Evolutionary conservation across 1,140 invertebrate species (phyloP), one percentile per base, ranked within the genome.

Genomic region (Cyrtorhinus lividipennis): DNA sequence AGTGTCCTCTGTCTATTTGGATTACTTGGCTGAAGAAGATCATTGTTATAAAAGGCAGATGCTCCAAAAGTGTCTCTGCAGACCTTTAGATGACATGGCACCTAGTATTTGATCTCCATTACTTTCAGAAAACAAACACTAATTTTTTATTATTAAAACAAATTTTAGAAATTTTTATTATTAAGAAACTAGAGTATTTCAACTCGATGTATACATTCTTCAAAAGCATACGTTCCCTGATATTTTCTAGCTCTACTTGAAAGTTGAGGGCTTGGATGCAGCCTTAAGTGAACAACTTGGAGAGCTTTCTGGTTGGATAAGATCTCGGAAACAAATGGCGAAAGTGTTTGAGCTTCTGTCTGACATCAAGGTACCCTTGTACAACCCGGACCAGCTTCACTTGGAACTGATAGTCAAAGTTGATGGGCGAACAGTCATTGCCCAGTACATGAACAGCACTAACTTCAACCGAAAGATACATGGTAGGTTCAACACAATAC

Each of bases 371-470:
- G 72, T 78, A 20, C 74, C 78, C n/a, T 66, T 74, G 24, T 71
- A 74, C 44, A 63, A 66, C 12, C 71, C 68, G 0, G 77, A 76
- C 59, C 71, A 77, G 22, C 68, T 79, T 10, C 80, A 82, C 64
- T 69, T 82, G 24, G 80, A 82, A 69, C 70, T 81, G 24, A 80
- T 82, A 59, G 68, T 78, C 15, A 76, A 77, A 67, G 72, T 80
- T 69, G 80, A 82, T 69, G 75, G 77, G 56, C 80, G 79, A 67
- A 76, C 79, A 22, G 75, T 82, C 26, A 69, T 80, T 2, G 80
- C 78, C n/a, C 73, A 80, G 63, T 77, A 80, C 66, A 71, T 80
- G 25, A 81, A 81, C 67, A 73, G 77, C 65, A 76, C 77, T 26
- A 78, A 75, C 64, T 78, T 81, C 62, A 67, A 73, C 18, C 74